Evolutionary conservation across 2,888 invertebrate species (phyloP), one percentile per base, ranked within the genome.

Genomic region (Psylliodes chrysocephalus): DNA sequence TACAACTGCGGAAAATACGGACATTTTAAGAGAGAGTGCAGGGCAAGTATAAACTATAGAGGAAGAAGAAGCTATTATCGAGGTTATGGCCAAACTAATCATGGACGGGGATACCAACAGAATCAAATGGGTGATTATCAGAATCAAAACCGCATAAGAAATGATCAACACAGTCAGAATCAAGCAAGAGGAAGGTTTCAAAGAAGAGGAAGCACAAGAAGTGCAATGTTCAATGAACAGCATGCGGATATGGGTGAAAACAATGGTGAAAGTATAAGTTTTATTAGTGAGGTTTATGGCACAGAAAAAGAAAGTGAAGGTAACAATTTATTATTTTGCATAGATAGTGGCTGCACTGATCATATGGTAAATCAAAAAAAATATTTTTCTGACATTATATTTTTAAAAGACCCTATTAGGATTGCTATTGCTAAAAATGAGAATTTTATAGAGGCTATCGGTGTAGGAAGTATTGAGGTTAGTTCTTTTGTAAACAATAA

Each of bases 381-480:
- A 51, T 60, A 60, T 60, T 51, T 60, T 28, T 52, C 52, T 49
- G 60, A 56, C 12, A 12, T 33, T 1, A 42, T 42, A n/a, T 47
- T 28, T 44, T 18, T 44, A 18, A 15, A 28, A 28, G 28, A 47
- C n/a, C 25, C 28, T n/a, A n/a, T n/a, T n/a, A n/a, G n/a, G n/a
- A n/a, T n/a, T n/a, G 25, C 25, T 33, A 17, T 55, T 28, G 55
- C 55, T 17, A 18, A 55, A 18, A n/a, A 55, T 17, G 18, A 46
- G 12, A n/a, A 25, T 28, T 30, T 62, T 46, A 47, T 56, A 15
- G 19, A 51, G 17, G 65, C 62, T 12, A 30, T 63, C 25, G 66
- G 62, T 54, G 56, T 70, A 38, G 68, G 67, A 60, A 70, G 69
- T 57, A 63, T 70, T 28, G 35, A 60, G 33, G 62, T 49, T 33